These are phyloP conservation scores for Trichoplax adhaerens DNA, from an alignment of 37 sponge, comb jelly and placozoan species.

Conservation along the genomic window DNA sequence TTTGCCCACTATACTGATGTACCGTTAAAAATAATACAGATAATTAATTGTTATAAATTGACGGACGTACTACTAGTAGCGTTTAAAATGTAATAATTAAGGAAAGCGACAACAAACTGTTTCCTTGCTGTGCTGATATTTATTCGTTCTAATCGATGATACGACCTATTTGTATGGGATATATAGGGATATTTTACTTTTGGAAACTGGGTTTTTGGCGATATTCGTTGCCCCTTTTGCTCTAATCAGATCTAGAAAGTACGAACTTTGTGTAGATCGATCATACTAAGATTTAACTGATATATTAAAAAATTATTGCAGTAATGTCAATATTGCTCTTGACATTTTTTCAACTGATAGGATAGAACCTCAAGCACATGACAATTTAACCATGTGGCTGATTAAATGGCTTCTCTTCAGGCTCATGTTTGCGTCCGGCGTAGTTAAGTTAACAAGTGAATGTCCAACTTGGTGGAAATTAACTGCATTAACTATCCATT, in stretches of 20 bases:
- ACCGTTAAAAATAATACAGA: too few species aligned
- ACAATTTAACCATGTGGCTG: conserved; percentile 55
- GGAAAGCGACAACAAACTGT: too few species aligned
- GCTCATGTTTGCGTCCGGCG: conserved; percentile 94
- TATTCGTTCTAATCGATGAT: not conserved
- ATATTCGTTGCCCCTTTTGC: conserved; percentile 63
- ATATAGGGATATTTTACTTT: conserved; percentile 52
- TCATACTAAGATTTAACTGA: not conserved
- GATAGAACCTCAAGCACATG: conserved; percentile 8
- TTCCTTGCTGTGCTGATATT: not conserved
- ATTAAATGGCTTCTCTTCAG: conserved; percentile 82
- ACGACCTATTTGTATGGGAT: not conserved
- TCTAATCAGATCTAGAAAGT: conserved; percentile 3
- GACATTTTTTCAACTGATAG: too few species aligned
- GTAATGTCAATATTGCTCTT: not conserved
- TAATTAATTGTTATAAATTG: conserved; percentile 5
- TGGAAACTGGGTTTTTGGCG: conserved; percentile 78
- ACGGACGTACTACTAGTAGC: conserved; percentile 3
- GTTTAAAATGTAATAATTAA: too few species aligned
- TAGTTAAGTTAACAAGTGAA: conserved; percentile 79
- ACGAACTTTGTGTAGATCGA: not conserved
- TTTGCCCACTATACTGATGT: too few species aligned
- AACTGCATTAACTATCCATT: conserved; percentile 74
- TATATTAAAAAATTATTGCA: not conserved
- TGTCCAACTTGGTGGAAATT: conserved; percentile 84